Evolutionary conservation across 2,113 vertebrate genomes (phyloP).

Genomic region (Macroglossus sobrinus): DNA sequence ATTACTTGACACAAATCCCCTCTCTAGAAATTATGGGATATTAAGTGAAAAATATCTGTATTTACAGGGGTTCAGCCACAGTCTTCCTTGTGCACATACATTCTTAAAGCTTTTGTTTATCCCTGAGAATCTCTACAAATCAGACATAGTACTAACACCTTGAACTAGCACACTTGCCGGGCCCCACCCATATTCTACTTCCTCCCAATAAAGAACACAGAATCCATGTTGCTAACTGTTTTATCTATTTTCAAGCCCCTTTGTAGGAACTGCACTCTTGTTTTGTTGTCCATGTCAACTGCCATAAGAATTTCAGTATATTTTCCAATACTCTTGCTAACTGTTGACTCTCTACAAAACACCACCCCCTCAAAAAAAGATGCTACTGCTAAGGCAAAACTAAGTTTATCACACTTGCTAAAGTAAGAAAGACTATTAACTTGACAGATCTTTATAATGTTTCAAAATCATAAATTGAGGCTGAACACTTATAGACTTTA

Average conservation of each 20-base stretch:
- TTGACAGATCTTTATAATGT: not conserved
- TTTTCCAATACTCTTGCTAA: not conserved
- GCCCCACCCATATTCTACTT: not conserved
- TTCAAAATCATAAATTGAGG: not conserved
- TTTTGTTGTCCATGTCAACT: not conserved
- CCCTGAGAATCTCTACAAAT: not conserved
- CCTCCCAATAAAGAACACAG: not conserved
- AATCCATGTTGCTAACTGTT: not conserved
- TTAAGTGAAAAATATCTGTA: not conserved
- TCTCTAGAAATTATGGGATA: not conserved
- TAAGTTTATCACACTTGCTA: not conserved
- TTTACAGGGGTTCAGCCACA: not conserved
- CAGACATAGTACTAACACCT: not conserved
- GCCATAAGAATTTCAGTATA: not conserved
- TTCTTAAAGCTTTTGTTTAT: not conserved
- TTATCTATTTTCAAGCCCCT: not conserved
- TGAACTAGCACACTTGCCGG: not conserved
- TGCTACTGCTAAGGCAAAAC: not conserved
- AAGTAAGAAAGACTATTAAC: not conserved
- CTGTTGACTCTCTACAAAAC: not conserved
- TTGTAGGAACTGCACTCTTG: not conserved
- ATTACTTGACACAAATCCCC: not conserved
- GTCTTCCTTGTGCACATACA: no score
- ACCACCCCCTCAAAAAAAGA: not conserved
- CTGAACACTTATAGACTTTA: not conserved